Base-by-base conservation (phyloP, 2,797 vertebrate genomes). In the Sebastes kiyomatsui region DNA sequence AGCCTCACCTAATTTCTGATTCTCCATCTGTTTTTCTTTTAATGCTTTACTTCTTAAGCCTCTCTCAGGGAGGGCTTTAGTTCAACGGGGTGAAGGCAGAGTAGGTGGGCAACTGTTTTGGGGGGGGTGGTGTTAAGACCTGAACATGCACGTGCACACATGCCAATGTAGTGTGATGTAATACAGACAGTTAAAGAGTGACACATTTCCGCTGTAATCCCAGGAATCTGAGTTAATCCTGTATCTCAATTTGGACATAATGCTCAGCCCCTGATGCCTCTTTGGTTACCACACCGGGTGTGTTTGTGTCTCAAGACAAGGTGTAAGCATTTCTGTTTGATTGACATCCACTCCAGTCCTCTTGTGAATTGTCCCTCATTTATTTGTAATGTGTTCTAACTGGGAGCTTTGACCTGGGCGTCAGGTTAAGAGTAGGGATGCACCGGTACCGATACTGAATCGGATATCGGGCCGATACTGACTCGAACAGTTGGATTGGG, bases 161-260 rank as follows among this genome's bases (percentile, higher is more conserved):
- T 32, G 27, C 35, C 7, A 32, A 30, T 35, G 27, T 6, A 64
- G 62, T 52, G 75, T 91, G 90, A 92, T 80, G 86, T 87, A 87
- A 90, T 88, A 46, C 62, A 73, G 30, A 74, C 77, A 13, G 79
- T 85, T 87, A 52, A 85, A 88, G 87, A 82, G 70, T 74, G 81
- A 88, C 89, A 84, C 65, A 22, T 85, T 92, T 90, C 83, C 18
- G 7, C 72, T 58, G 78, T 91, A 85, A 91, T 92, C 88, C 84
- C 64, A 79, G 73, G 75, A 85, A 86, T 85, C 20, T 1, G 79
- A 75, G 83, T 64, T 92, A 92, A 94, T 92, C 90, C 85, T 42
- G 71, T 73, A 52, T 75, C 83, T 85, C 72, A 70, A 73, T 1
- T 88, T 64, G 74, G 84, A 87, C 88, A 87, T 59, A 77, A 18